Evolutionary conservation across 2,113 vertebrate species (phyloP).

Genomic region (Naja naja): DNA sequence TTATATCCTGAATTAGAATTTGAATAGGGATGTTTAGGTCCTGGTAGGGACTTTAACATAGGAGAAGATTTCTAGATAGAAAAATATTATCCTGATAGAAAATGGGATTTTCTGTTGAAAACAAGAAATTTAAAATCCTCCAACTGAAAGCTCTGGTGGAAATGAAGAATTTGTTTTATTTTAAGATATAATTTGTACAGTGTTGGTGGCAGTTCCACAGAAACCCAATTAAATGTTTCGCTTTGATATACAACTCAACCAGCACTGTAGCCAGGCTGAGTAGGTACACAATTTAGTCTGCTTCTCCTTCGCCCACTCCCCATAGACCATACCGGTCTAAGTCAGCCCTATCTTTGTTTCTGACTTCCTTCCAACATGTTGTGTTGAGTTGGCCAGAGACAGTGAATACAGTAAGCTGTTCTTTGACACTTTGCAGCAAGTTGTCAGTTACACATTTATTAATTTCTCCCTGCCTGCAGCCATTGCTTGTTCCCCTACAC

Average conservation of each 20-base stretch:
- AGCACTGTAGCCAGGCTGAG: not conserved
- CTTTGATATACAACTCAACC: not conserved
- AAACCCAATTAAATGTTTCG: not conserved
- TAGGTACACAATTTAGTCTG: not conserved
- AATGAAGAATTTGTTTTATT: not conserved
- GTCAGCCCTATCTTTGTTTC: not conserved
- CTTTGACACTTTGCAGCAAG: constrained; percentile 33
- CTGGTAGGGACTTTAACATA: not conserved
- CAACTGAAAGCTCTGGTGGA: not conserved
- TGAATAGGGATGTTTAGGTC: not conserved
- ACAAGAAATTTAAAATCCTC: not conserved
- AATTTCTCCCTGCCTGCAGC: constrained; percentile 1
- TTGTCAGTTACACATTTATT: constrained; percentile 30
- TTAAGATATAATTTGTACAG: not conserved
- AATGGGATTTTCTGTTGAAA: not conserved
- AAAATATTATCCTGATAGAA: not conserved
- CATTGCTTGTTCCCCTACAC: not conserved
- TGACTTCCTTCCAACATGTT: not conserved
- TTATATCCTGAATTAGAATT: not conserved
- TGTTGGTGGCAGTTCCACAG: not conserved
- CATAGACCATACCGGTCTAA: no score
- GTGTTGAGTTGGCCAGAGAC: constrained; percentile 27
- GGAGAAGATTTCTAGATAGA: not conserved
- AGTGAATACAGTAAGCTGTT: constrained; percentile 6
- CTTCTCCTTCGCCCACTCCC: not conserved